A percentile compares a stretch with the other conserved stretches of the same genome.
These are phyloP conservation scores for Sternotherus odoratus DNA, from an alignment of 2,797 vertebrate species.

Conservation along the genomic window DNA sequence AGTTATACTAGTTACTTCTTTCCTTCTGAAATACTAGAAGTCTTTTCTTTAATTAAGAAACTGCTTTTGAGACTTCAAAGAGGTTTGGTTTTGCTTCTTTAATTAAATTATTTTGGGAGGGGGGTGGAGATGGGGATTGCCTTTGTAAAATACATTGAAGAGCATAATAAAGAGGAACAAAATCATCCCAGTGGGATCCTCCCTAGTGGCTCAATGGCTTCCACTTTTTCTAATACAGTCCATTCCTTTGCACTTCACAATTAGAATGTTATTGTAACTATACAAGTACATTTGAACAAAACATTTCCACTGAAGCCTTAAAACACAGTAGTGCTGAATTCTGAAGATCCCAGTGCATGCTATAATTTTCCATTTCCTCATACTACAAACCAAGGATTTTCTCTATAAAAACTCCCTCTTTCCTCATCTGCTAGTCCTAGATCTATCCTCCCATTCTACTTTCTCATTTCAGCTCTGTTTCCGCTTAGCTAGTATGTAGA, in stretches of 20 bases:
- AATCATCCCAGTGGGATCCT: not conserved
- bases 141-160: not conserved
- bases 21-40: not conserved
- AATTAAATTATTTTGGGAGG: not conserved
- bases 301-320: not conserved
- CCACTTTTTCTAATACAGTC: conserved; percentile 64
- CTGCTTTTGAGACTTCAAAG: not conserved
- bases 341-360: not conserved
- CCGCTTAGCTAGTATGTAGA: not conserved
- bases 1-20: not conserved
- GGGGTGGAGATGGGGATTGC: not conserved
- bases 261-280: not conserved
- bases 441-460: not conserved
- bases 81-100: conserved; percentile 2
- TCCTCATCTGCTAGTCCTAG: not conserved
- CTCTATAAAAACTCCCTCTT: not conserved
- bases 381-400: not conserved
- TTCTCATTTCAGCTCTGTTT: not conserved
- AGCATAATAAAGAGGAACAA: conserved; percentile 13
- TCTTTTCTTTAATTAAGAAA: conserved; percentile 1
- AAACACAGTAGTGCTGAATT: not conserved
- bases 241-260: conserved; percentile 21
- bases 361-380: not conserved
- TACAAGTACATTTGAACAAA: not conserved
- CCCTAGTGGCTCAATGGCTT: not conserved